These are phyloP conservation scores for Hippoglossus hippoglossus DNA, from an alignment of 2,797 vertebrate genomes.

Conservation along the genomic window DNA sequence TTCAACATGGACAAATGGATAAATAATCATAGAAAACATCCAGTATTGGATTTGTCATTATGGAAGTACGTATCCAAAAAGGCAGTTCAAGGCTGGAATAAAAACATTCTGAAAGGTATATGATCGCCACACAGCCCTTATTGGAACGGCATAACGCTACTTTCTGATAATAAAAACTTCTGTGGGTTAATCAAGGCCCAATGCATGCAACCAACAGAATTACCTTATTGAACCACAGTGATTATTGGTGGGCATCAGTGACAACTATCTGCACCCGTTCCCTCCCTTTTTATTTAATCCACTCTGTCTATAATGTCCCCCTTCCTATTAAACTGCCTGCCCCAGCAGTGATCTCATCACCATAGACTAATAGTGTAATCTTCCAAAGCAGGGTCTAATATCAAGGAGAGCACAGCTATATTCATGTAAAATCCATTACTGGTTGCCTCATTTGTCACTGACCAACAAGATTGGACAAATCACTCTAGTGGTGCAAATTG, in stretches of 20 bases:
- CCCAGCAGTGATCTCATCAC: slow-evolving; percentile 64
- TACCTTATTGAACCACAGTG: slow-evolving; percentile 34
- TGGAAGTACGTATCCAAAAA: too few relatives aligned
- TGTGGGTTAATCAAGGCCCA: slow-evolving; percentile 46
- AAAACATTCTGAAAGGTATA: too few relatives aligned
- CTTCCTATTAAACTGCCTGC: slow-evolving; percentile 56
- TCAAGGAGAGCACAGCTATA: slow-evolving; percentile 46
- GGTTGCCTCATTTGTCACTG: slow-evolving; percentile 52
- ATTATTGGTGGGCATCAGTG: slow-evolving; percentile 56
- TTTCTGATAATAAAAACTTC: too few relatives aligned
- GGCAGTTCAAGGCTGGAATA: too few relatives aligned
- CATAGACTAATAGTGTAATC: slow-evolving; percentile 66
- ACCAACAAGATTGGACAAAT: slow-evolving; percentile 51
- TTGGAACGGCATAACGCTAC: too few relatives aligned
- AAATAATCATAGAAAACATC: too few relatives aligned
- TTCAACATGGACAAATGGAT: too few relatives aligned
- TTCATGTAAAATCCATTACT: slow-evolving; percentile 59
- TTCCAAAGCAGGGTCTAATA: slow-evolving; percentile 48
- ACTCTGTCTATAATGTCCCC: slow-evolving; percentile 36
- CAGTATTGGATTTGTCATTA: too few relatives aligned
- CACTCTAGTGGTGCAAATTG: slow-evolving; percentile 37
- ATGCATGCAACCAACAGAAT: slow-evolving; percentile 31
- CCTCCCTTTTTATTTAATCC: slow-evolving; percentile 51
- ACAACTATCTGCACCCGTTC: slow-evolving; percentile 46
- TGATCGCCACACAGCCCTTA: too few relatives aligned